phyloP scores from a whole-genome alignment of 2,888 invertebrate species.

The Ellobium chinense region DNA sequence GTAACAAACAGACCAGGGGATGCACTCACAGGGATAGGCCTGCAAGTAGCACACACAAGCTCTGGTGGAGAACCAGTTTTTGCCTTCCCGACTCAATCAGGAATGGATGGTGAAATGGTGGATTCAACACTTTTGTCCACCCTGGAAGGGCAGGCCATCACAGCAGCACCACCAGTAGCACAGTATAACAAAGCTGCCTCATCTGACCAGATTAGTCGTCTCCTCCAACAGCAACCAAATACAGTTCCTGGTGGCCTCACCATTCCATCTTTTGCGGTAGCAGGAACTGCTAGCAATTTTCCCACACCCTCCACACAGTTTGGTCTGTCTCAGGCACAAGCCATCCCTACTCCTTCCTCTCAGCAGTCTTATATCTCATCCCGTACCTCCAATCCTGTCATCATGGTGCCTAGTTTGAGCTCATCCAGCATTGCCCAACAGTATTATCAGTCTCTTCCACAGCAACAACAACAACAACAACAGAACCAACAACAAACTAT shows the following conservation, averaged over 20 bases:
- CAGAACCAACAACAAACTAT: neutral
- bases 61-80: neutral
- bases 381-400: neutral
- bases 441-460: neutral
- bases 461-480: neutral
- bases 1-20: neutral
- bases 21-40: neutral
- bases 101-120: neutral
- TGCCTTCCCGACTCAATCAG: neutral
- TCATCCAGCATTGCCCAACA: neutral
- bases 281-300: neutral
- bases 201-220: neutral
- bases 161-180: neutral
- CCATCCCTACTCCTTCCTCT: no score
- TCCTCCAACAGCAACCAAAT: neutral
- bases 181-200: neutral
- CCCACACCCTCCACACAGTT: neutral
- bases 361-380: neutral
- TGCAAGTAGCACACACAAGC: neutral
- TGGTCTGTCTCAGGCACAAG: no score
- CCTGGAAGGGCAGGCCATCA: neutral
- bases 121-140: no score
- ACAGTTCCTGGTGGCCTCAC: neutral
- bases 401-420: neutral
- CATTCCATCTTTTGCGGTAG: neutral